These are phyloP conservation scores for Archips xylosteana DNA, from an alignment of 2,888 invertebrate genomes.

Conservation along the genomic window DNA sequence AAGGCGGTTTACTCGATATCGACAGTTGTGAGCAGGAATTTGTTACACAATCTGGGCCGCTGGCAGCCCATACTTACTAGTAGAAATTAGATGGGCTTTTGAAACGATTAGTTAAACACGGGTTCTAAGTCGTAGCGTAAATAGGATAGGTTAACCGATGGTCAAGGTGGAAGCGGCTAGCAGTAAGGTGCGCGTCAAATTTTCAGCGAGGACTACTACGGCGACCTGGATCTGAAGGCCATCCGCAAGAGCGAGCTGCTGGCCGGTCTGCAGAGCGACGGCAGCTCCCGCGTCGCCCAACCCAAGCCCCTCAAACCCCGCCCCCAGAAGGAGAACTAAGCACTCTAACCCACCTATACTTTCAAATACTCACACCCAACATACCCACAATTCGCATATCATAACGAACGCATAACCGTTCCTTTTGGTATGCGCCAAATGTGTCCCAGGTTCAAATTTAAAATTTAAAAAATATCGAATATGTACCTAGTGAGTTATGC, in stretches of 20 bases:
- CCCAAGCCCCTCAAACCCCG: slow-evolving; percentile 84
- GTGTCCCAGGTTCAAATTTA: slow-evolving; percentile 71
- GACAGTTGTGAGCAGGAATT: slow-evolving; percentile 67
- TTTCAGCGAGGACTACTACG: slow-evolving; percentile 98
- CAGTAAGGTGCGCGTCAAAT: slow-evolving; percentile 80
- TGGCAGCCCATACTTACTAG: slow-evolving; percentile 60
- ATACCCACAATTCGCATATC: slow-evolving; percentile 65
- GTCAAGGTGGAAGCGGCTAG: slow-evolving; percentile 66
- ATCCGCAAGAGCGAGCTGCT: slow-evolving; percentile 97
- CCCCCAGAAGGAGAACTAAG: slow-evolving; percentile 85
- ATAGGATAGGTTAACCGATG: slow-evolving; percentile 61
- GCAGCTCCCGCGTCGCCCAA: slow-evolving; percentile 74
- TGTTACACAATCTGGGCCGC: slow-evolving; percentile 75
- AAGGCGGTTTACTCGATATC: slow-evolving; percentile 78
- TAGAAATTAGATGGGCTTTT: slow-evolving; percentile 69
- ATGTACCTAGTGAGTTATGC: slow-evolving; percentile 65
- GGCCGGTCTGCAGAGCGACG: slow-evolving; percentile 90
- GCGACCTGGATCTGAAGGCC: slow-evolving; percentile 97
- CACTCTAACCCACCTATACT: slow-evolving; percentile 63
- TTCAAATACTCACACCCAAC: slow-evolving; percentile 77
- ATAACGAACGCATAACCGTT: slow-evolving; percentile 53
- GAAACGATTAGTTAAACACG: slow-evolving; percentile 43
- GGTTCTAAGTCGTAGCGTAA: neutral
- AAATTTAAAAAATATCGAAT: slow-evolving; percentile 57
- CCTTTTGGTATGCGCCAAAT: slow-evolving; percentile 68